A percentile compares a stretch with the other conserved stretches of the same genome.
These are phyloP conservation scores for Hoplodrina blanda DNA, from an alignment of 2,888 invertebrate genomes.

Conservation along the genomic window DNA sequence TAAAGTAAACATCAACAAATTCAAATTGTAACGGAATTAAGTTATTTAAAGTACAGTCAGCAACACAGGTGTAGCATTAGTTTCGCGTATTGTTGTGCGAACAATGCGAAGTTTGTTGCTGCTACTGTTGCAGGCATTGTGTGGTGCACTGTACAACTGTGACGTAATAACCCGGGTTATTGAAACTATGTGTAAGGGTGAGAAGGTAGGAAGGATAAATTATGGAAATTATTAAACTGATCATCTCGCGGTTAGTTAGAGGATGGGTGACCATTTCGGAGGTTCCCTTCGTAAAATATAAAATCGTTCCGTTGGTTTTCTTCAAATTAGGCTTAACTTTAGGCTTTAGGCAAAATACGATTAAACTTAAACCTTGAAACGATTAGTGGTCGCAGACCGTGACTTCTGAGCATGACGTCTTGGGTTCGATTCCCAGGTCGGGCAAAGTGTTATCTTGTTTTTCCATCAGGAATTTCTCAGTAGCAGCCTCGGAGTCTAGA, in stretches of 20 bases:
- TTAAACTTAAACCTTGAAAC: too few relatives aligned
- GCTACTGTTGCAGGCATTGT: constrained; percentile 39
- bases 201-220: too few relatives aligned
- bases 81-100: constrained; percentile 51
- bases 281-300: too few relatives aligned
- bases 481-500: too few relatives aligned
- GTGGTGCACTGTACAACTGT: constrained; percentile 42
- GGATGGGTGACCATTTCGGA: background rate
- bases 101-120: constrained; percentile 53
- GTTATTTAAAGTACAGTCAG: constrained; percentile 53
- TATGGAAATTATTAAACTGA: background rate
- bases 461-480: too few relatives aligned
- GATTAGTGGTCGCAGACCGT: too few relatives aligned
- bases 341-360: too few relatives aligned
- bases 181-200: constrained; percentile 10
- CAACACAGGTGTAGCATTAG: constrained; percentile 56
- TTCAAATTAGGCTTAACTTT: too few relatives aligned
- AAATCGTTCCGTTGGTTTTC: too few relatives aligned
- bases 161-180: constrained; percentile 32
- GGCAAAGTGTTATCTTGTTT: too few relatives aligned
- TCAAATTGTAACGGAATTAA: constrained; percentile 47
- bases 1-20: constrained; percentile 47
- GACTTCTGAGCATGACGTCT: too few relatives aligned
- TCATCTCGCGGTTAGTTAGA: background rate
- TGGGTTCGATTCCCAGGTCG: too few relatives aligned